Conservation (phyloP, 2,888 invertebrate species). For the Allolobophora icterica region DNA sequence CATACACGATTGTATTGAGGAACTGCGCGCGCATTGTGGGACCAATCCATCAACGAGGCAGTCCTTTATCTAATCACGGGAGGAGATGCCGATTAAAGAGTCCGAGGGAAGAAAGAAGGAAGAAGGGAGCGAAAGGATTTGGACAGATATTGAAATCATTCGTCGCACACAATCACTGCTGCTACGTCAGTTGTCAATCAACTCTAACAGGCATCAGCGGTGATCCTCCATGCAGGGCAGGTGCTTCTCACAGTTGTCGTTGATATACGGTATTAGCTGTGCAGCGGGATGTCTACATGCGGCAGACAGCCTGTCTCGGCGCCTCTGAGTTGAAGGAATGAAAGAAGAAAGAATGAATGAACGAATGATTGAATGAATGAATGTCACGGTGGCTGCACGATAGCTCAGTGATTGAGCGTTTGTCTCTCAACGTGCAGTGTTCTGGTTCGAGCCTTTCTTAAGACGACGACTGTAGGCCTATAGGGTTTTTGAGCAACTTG, state of each 20-base stretch:
- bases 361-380: background rate
- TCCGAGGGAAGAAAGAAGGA: background rate
- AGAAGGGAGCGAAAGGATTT: background rate
- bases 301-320: no score
- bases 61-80: background rate
- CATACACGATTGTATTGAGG: no score
- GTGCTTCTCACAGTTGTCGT: background rate
- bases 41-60: background rate
- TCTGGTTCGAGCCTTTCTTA: background rate
- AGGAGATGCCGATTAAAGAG: background rate
- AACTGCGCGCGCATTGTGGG: background rate
- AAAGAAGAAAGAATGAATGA: background rate
- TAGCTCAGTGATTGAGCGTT: no score
- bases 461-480: no score
- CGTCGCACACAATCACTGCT: background rate
- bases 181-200: slow-evolving; percentile 17
- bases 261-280: background rate
- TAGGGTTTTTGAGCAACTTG: no score
- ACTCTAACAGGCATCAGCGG: background rate
- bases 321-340: background rate
- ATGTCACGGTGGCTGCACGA: no score
- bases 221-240: background rate
- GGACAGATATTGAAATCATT: background rate
- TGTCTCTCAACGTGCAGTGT: background rate
- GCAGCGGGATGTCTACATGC: background rate